Evolutionary conservation across 2,888 invertebrate genomes (phyloP).

Genomic region (Ornithoptera priamus): DNA sequence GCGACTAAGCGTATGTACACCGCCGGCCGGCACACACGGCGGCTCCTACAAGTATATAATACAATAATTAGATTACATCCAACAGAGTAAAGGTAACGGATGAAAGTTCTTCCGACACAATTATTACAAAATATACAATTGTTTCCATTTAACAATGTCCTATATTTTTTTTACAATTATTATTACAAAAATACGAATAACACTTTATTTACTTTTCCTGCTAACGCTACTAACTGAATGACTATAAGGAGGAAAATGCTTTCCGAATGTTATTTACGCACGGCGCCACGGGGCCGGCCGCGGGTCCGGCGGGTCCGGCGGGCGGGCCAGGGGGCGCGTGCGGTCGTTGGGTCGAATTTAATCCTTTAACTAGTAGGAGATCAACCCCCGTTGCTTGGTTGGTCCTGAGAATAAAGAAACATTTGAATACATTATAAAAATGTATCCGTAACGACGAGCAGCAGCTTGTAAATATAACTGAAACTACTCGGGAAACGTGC

Average conservation of each 20-base stretch:
- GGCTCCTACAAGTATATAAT: too few species aligned
- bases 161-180: not conserved
- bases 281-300: not conserved
- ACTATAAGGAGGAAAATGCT: not conserved
- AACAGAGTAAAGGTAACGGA: too few species aligned
- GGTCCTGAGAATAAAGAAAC: slow-evolving; percentile 49
- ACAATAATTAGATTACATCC: too few species aligned
- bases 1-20: too few species aligned
- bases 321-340: slow-evolving; percentile 1
- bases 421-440: too few species aligned
- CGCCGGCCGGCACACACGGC: too few species aligned
- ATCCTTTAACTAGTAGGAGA: slow-evolving; percentile 32
- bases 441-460: too few species aligned
- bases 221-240: slow-evolving; percentile 2
- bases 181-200: slow-evolving; percentile 11
- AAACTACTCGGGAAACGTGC: too few species aligned
- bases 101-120: slow-evolving; percentile 29
- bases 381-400: slow-evolving; percentile 73
- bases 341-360: slow-evolving; percentile 27
- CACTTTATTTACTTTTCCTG: not conserved
- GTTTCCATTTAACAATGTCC: slow-evolving; percentile 3
- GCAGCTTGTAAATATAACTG: too few species aligned
- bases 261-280: not conserved
- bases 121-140: slow-evolving; percentile 65
- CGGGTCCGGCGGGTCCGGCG: not conserved